Evolutionary conservation across 2,113 vertebrate genomes (phyloP), one percentile per base, ranked within the genome.

Genomic region (Neolamprologus cancellatus): DNA sequence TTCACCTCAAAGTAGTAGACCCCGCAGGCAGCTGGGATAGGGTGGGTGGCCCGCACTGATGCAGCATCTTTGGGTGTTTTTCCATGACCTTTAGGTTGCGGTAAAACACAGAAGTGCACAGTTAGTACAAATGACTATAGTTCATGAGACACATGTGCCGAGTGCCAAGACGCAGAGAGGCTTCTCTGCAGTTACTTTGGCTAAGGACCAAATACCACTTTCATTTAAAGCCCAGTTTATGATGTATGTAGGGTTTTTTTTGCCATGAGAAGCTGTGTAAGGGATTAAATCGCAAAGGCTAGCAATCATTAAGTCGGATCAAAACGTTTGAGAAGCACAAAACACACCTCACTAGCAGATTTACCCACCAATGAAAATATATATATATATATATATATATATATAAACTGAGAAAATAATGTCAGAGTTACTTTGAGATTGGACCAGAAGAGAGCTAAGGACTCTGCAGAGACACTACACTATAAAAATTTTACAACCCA

Each of bases 1-100:
- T 99, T 99, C 91, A 99, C 99, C 97, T 99, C 99, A 4, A 99
- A 99, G 95, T 99, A 99, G 94, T 99, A 99, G 92, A 99, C 98
- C 69, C 99, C 99, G 90, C 99, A 99, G 86, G 99, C 98, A 15
- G 99, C 98, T 84, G 99, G 99, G 95, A 99, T 99, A 46, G 99
- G 99, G 92, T 99, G 98, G 2, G 98, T 99, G 87, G 99, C 98
- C 20, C 99, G 97, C 85, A 99, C 99, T 52, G 99, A 99, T 4
- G 99, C 99, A 28, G 99, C 99, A 95, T 99, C 99, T 96, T 99
- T 99, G 4, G 98, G 98, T 59, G 98, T 99, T 96, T 99, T 99
- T 28, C 99, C 99, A 87, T 99, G 99, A 95, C 98, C 99, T 99
- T 93, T 25, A 85, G 66, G 93, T 36, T 28, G 64, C 28, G 5